Conservation (phyloP, 2,113 vertebrate species). For the Mellivora capensis region DNA sequence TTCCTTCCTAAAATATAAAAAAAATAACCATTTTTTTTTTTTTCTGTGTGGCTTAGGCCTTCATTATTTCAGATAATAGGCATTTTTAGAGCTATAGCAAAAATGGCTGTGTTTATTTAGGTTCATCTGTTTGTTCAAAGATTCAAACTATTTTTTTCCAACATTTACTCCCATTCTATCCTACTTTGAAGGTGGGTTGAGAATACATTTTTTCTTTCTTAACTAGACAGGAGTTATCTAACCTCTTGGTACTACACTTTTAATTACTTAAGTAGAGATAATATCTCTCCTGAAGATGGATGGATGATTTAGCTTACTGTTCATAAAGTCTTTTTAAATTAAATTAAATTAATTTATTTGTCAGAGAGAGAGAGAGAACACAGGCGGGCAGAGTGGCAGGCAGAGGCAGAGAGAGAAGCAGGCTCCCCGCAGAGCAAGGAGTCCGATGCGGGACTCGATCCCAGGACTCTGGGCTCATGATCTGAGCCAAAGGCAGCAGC, state of each 20-base stretch:
- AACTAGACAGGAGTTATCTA: not conserved
- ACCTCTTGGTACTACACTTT: not conserved
- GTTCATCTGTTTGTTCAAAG: not conserved
- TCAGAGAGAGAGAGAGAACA: no score
- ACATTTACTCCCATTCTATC: not conserved
- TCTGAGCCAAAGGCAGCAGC: no score
- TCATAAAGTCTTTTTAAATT: slow-evolving; percentile 15
- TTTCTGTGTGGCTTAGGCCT: not conserved
- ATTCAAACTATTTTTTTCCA: not conserved
- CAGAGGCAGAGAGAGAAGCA: no score
- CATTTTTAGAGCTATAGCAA: not conserved
- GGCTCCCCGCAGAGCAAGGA: no score
- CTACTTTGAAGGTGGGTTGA: not conserved
- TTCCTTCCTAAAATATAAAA: not conserved
- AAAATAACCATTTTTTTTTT: not conserved
- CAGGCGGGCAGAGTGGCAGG: no score
- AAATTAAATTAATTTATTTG: no score
- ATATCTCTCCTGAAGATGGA: slow-evolving; percentile 26
- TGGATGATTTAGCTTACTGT: slow-evolving; percentile 17
- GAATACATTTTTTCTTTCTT: slow-evolving; percentile 5
- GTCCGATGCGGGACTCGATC: no score
- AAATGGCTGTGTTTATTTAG: not conserved
- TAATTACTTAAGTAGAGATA: slow-evolving; percentile 53
- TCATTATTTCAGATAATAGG: slow-evolving; percentile 21
- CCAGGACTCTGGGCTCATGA: no score